Evolutionary conservation across 2,113 vertebrate genomes (phyloP).

Genomic region (Synodontis membranacea): DNA sequence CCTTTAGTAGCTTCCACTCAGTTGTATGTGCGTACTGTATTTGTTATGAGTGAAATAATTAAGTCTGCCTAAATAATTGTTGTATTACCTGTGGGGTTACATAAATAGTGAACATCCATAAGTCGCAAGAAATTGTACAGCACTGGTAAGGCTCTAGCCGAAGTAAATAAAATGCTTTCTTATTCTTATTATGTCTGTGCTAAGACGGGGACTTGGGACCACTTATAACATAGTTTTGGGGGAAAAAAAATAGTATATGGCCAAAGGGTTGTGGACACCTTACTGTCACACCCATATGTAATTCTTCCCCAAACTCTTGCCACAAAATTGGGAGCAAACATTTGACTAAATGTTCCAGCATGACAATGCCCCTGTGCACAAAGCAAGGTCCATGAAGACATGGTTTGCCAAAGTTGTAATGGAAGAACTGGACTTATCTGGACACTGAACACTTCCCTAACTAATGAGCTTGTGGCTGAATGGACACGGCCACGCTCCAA

Average conservation of each 20-base stretch:
- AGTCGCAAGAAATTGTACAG: neutral
- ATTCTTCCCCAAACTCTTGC: neutral
- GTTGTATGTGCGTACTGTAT: neutral
- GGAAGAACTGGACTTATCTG: neutral
- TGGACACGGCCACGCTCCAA: neutral
- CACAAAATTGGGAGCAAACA: neutral
- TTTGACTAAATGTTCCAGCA: neutral
- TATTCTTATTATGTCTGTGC: neutral
- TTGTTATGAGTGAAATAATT: neutral
- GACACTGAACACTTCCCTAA: neutral
- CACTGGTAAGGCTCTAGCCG: neutral
- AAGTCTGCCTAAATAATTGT: too few relatives aligned
- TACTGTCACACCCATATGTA: neutral
- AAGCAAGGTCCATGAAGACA: neutral
- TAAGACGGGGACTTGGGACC: neutral
- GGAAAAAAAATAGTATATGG: neutral
- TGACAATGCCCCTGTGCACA: neutral
- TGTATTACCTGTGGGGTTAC: neutral
- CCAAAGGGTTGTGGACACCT: neutral
- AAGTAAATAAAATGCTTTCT: neutral
- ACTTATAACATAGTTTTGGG: neutral
- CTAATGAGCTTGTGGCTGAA: neutral
- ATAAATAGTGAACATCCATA: neutral
- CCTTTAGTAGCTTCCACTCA: neutral
- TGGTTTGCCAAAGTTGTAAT: neutral